Evolutionary conservation across 2,888 invertebrate genomes (phyloP), one percentile per base, ranked within the genome.

Genomic region (Dicyrtomina minuta): DNA sequence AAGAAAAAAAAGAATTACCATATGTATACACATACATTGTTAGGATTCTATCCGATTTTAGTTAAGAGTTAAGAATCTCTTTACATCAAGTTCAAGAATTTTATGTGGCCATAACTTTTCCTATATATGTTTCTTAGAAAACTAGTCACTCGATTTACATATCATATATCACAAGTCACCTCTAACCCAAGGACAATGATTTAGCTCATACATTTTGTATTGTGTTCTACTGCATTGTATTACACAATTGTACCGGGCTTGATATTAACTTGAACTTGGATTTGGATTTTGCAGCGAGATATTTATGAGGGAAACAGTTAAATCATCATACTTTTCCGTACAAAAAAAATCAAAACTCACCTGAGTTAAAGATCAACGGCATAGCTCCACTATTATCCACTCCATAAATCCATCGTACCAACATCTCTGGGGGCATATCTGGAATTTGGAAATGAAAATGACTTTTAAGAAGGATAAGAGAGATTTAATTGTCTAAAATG

Each of bases 401-500:
- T n/a, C n/a, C n/a, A n/a, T n/a, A n/a, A n/a, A n/a, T n/a, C n/a
- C n/a, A n/a, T n/a, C n/a, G n/a, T 46, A 17, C 10, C 3, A 4
- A 46, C n/a, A 46, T n/a, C n/a, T 17, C n/a, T n/a, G 46, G n/a
- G 43, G 3, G 33, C 33, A 33, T 33, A 33, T 33, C 33, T 33
- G 33, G 33, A 33, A 33, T 33, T 12, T 33, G 33, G 4, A 33
- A 10, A 13, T 12, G 10, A 43, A 46, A 46, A 46, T 46, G 46
- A 46, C 46, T 17, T 46, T 17, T 12, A 43, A 46, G 46, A 46
- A 3, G 46, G 33, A 39, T 26, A 20, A 39, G 33, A 27, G 1
- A 58, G n/a, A 15, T 33, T 24, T 24, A 22, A 56, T 27, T 26
- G 26, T 39, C 58, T 8, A 43, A 60, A 60, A 60, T 43, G 60